phyloP scores from a whole-genome alignment of 2,888 invertebrate species.

The Drosophila paracracens region DNA sequence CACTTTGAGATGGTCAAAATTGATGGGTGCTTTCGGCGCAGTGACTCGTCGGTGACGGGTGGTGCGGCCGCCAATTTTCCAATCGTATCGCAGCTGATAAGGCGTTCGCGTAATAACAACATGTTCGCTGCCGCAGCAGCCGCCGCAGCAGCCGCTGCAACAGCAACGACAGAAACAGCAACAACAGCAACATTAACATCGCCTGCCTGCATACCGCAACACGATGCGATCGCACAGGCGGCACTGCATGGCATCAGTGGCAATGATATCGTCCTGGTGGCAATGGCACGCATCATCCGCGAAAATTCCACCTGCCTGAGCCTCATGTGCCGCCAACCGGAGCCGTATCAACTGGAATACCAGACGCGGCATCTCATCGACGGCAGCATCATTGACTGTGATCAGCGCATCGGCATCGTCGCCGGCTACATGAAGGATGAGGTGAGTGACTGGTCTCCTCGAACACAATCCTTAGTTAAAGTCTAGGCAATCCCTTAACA shows the following conservation, averaged over 20 bases:
- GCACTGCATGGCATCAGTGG: slow-evolving; percentile 86
- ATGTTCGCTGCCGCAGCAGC: slow-evolving; percentile 78
- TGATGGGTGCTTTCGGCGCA: slow-evolving; percentile 88
- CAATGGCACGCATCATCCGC: slow-evolving; percentile 90
- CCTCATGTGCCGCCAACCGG: slow-evolving; percentile 88
- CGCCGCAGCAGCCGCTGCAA: slow-evolving; percentile 42
- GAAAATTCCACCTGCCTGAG: slow-evolving; percentile 85
- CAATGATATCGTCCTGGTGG: slow-evolving; percentile 89
- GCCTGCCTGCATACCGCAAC: slow-evolving; percentile 69
- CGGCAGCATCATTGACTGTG: slow-evolving; percentile 95
- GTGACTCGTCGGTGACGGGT: slow-evolving; percentile 86
- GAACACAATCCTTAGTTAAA: background rate
- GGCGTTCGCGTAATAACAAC: slow-evolving; percentile 85
- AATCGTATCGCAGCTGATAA: slow-evolving; percentile 85
- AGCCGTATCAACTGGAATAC: slow-evolving; percentile 93
- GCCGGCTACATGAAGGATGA: slow-evolving; percentile 96
- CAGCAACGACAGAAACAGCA: slow-evolving; percentile 66
- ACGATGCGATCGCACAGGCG: slow-evolving; percentile 85
- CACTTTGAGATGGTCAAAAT: slow-evolving; percentile 90
- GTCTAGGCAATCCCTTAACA: background rate
- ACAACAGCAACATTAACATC: slow-evolving; percentile 63
- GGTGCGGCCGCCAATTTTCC: slow-evolving; percentile 85
- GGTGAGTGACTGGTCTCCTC: slow-evolving; percentile 85
- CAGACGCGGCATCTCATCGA: slow-evolving; percentile 95
- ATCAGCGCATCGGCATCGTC: slow-evolving; percentile 95